Conservation (phyloP, 1,140 invertebrate genomes). For the Heliconius congener region DNA sequence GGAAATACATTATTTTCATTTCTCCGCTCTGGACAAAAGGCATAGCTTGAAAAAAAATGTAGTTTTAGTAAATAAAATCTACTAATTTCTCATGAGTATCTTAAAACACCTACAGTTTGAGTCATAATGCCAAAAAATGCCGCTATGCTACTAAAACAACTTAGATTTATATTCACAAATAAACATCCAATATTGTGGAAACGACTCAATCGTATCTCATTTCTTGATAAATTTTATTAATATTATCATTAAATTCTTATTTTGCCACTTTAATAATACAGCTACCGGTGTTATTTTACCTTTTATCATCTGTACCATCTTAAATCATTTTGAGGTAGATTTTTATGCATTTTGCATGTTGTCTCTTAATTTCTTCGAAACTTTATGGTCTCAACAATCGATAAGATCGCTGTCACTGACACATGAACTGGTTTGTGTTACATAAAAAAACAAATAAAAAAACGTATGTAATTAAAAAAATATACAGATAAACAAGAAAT, state of each 20-base stretch:
- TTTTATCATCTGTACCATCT: slow-evolving; percentile 24
- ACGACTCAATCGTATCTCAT: slow-evolving; percentile 24
- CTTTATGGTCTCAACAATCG: slow-evolving; percentile 23
- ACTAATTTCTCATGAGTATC: too few species aligned
- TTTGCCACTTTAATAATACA: slow-evolving; percentile 20
- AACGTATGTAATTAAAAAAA: neutral
- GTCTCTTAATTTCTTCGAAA: slow-evolving; percentile 19
- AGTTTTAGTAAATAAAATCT: too few species aligned
- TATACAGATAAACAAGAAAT: neutral
- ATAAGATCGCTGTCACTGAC: slow-evolving; percentile 24
- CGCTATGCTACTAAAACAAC: neutral
- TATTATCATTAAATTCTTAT: slow-evolving; percentile 21
- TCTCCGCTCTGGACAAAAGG: too few species aligned
- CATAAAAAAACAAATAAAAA: neutral
- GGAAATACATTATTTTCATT: too few species aligned
- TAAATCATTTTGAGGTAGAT: slow-evolving; percentile 18
- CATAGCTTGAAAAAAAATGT: neutral
- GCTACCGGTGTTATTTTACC: slow-evolving; percentile 30
- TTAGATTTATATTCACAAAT: neutral
- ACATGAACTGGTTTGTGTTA: neutral
- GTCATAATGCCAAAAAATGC: neutral
- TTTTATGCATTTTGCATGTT: slow-evolving; percentile 27
- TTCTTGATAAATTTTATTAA: slow-evolving; percentile 30
- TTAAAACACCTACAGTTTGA: neutral
- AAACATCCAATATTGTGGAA: slow-evolving; percentile 15